These are phyloP conservation scores for Oxyura jamaicensis DNA, from an alignment of 2,113 vertebrate genomes.

Conservation along the genomic window DNA sequence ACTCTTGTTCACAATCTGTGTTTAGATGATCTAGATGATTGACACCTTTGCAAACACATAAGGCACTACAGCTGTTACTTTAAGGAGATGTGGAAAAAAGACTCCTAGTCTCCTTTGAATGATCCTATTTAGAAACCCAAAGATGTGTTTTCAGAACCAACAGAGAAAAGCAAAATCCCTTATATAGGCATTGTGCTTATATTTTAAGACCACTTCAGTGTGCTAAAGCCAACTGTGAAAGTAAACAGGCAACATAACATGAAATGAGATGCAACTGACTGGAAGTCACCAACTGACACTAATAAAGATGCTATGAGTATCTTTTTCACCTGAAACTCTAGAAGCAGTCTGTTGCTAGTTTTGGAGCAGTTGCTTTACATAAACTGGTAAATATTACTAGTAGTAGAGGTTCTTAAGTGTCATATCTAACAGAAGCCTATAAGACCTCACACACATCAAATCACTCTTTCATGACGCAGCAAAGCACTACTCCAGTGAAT, in stretches of 20 bases:
- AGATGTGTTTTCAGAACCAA: background rate
- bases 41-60: background rate
- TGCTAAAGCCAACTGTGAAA: background rate
- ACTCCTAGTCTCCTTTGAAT: too few species aligned
- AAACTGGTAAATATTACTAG: too few species aligned
- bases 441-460: background rate
- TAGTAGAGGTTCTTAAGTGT: background rate
- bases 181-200: background rate
- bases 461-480: background rate
- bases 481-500: background rate
- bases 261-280: background rate
- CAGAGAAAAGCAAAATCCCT: background rate
- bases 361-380: background rate
- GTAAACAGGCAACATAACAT: background rate
- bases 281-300: background rate
- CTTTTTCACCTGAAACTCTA: background rate
- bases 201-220: background rate
- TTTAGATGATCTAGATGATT: background rate
- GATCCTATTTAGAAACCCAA: background rate
- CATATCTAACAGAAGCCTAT: background rate
- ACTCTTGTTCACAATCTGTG: background rate
- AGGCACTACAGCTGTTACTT: background rate
- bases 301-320: background rate
- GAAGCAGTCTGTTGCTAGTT: background rate
- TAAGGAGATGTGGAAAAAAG: background rate